These are phyloP conservation scores for Lomographa bimaculata DNA, from an alignment of 2,888 invertebrate genomes.

Conservation along the genomic window DNA sequence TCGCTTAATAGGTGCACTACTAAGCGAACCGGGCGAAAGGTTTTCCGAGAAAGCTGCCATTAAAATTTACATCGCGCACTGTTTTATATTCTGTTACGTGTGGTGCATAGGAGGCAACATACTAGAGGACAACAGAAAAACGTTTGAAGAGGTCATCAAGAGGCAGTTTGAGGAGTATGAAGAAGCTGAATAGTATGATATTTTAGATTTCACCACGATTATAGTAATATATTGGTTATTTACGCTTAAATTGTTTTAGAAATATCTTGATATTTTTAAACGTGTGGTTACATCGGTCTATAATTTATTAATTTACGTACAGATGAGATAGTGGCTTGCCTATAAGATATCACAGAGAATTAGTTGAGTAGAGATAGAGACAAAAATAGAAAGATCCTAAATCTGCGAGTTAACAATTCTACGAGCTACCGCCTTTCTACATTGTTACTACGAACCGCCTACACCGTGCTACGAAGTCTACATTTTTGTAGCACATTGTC, in stretches of 20 bases:
- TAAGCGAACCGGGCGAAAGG: constrained; percentile 85
- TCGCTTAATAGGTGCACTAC: constrained; percentile 87
- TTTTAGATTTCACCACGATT: not conserved
- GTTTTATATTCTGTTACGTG: constrained; percentile 91
- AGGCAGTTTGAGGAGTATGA: constrained; percentile 87
- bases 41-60: constrained; percentile 85
- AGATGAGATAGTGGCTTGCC: no score
- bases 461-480: not conserved
- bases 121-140: constrained; percentile 86
- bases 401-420: no score
- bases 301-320: no score
- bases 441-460: no score
- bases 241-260: no score
- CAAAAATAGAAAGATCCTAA: no score
- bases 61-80: constrained; percentile 87
- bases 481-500: not conserved
- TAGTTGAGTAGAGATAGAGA: no score
- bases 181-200: constrained; percentile 81
- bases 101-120: constrained; percentile 96
- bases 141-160: constrained; percentile 87
- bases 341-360: no score
- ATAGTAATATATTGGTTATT: no score
- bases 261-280: no score
- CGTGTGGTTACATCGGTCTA: no score
- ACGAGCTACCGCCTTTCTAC: not conserved